Percentiles rank a stretch among this genome's conserved stretches.
Evolutionary conservation across 2,797 vertebrate species (phyloP).

Genomic region (Labroides dimidiatus): DNA sequence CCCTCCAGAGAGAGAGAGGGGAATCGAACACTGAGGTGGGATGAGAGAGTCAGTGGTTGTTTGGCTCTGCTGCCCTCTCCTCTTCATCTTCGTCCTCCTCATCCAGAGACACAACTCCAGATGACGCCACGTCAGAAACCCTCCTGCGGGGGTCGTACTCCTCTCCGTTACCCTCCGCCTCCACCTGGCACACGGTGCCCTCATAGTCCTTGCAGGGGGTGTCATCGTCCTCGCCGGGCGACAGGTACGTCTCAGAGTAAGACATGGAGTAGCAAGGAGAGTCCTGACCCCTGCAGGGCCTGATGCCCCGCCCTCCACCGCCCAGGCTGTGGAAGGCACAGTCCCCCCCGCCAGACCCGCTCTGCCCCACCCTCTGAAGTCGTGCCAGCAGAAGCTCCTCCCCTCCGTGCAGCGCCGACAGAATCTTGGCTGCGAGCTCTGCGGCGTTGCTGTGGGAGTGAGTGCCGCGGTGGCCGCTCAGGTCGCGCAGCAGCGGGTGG

Average conservation of each 20-base stretch:
- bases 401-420: conserved; percentile 87
- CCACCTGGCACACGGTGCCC: conserved; percentile 73
- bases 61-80: conserved; percentile 67
- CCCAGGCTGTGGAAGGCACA: conserved; percentile 88
- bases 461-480: conserved; percentile 76
- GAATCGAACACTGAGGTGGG: conserved; percentile 34
- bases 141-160: conserved; percentile 85
- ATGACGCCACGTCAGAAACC: conserved; percentile 93
- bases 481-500: conserved; percentile 86
- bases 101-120: conserved; percentile 93
- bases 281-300: conserved; percentile 87
- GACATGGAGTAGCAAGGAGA: conserved; percentile 90
- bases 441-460: conserved; percentile 75
- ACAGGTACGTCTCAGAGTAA: conserved; percentile 92
- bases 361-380: conserved; percentile 83
- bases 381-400: conserved; percentile 90
- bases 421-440: conserved; percentile 92
- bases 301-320: conserved; percentile 82
- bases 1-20: conserved; percentile 2
- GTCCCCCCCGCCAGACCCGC: conserved; percentile 78
- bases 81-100: conserved; percentile 87
- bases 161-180: conserved; percentile 51
- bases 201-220: conserved; percentile 90
- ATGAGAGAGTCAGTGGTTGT: conserved; percentile 67
- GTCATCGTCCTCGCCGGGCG: conserved; percentile 89